These are phyloP conservation scores for Corynorhinus townsendii DNA, from an alignment of 2,113 vertebrate species.

Conservation along the genomic window DNA sequence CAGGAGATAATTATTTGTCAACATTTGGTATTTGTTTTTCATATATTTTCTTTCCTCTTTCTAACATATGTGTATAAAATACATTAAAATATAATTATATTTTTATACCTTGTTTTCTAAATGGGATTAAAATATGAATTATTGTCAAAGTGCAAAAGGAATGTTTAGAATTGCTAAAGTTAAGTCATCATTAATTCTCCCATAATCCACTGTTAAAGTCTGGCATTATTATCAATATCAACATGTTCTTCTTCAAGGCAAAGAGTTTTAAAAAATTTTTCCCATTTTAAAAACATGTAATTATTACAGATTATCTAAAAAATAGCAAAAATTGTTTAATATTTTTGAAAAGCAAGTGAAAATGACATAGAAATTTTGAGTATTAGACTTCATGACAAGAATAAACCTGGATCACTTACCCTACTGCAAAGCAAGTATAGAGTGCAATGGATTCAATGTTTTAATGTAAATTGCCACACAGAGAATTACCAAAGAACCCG, in stretches of 20 bases:
- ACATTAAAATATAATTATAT: neutral
- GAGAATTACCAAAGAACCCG: neutral
- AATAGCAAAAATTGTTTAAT: neutral
- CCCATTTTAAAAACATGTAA: neutral
- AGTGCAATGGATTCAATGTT: neutral
- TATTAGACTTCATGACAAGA: neutral
- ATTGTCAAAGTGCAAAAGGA: neutral
- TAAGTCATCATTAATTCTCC: conserved; percentile 13
- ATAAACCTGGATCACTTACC: neutral
- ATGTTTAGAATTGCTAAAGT: neutral
- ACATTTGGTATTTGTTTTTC: neutral
- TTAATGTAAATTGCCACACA: neutral
- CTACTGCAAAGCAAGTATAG: neutral
- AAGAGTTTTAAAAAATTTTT: neutral
- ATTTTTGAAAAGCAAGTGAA: neutral
- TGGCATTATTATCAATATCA: neutral
- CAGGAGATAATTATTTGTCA: neutral
- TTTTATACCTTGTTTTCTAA: neutral
- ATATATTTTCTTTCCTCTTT: neutral
- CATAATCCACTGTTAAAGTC: neutral
- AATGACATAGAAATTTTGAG: neutral
- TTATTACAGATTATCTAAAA: neutral
- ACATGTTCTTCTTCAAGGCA: neutral
- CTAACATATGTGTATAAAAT: neutral
- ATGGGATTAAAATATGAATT: neutral